phyloP scores from a whole-genome alignment of 2,113 vertebrate species.

The Potamarius usumacintae region DNA sequence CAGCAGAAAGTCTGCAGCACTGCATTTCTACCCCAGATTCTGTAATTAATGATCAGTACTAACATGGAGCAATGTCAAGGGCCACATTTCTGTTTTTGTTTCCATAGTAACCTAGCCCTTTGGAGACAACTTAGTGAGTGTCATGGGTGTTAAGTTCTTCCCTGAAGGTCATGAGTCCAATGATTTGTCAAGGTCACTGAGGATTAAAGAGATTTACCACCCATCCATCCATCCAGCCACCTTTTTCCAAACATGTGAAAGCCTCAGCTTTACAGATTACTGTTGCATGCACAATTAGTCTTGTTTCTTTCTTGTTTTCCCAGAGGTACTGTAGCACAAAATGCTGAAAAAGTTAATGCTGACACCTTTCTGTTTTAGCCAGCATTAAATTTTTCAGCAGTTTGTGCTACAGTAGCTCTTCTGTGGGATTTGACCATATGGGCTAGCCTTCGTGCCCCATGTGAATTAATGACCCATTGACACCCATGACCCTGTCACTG shows the following conservation, averaged over 20 bases:
- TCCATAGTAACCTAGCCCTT: slow-evolving; percentile 38
- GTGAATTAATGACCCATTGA: too few relatives aligned
- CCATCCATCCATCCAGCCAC: not conserved
- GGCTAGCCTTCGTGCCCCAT: too few relatives aligned
- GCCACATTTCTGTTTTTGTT: slow-evolving; percentile 36
- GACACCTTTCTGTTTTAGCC: too few relatives aligned
- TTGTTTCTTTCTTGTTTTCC: not conserved
- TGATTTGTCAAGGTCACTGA: slow-evolving; percentile 40
- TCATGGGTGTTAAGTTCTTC: slow-evolving; percentile 38
- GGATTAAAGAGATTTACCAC: slow-evolving; percentile 44
- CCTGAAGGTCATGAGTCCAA: slow-evolving; percentile 43
- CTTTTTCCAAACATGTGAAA: not conserved
- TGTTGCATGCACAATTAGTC: too few relatives aligned
- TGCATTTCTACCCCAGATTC: slow-evolving; percentile 40
- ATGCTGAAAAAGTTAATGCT: too few relatives aligned
- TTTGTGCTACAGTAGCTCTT: too few relatives aligned
- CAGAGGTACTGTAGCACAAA: too few relatives aligned
- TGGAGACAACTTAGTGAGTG: slow-evolving; percentile 30
- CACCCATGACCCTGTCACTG: too few relatives aligned
- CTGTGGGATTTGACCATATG: too few relatives aligned
- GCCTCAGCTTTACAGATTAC: too few relatives aligned
- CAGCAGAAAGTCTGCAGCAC: not conserved
- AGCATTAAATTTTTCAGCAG: too few relatives aligned
- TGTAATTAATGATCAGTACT: slow-evolving; percentile 49
- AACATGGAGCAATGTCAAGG: slow-evolving; percentile 19